Evolutionary conservation across 2,888 invertebrate species (phyloP).

Genomic region (Auanema freiburgensis): DNA sequence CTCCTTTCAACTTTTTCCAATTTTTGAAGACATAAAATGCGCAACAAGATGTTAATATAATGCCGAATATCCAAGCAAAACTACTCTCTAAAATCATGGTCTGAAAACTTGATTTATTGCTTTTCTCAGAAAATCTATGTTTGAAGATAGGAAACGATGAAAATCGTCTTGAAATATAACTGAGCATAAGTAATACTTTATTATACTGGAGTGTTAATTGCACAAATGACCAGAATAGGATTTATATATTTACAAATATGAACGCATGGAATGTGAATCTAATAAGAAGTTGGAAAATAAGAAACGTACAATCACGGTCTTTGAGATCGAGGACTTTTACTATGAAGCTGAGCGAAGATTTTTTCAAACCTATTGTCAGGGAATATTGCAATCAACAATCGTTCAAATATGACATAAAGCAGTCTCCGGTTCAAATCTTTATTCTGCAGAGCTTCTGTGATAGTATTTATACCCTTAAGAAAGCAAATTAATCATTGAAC

Average conservation of each 20-base stretch:
- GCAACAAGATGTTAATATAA: not conserved
- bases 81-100: too few relatives aligned
- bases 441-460: constrained; percentile 86
- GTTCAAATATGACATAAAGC: constrained; percentile 81
- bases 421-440: constrained; percentile 82
- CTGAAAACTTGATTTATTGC: not conserved
- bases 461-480: constrained; percentile 76
- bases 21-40: constrained; percentile 12
- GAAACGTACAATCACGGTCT: constrained; percentile 23
- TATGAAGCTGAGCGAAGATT: constrained; percentile 60
- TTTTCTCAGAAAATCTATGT: not conserved
- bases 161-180: not conserved
- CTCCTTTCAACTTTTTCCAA: constrained; percentile 10
- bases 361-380: constrained; percentile 61
- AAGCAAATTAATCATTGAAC: not conserved
- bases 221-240: constrained; percentile 1
- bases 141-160: not conserved
- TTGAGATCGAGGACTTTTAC: constrained; percentile 60
- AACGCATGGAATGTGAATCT: too few relatives aligned
- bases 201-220: too few relatives aligned
- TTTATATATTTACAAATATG: too few relatives aligned
- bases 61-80: too few relatives aligned
- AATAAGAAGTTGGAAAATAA: not conserved
- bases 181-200: too few relatives aligned
- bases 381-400: constrained; percentile 68